Evolutionary conservation across 2,113 vertebrate species (phyloP), one percentile per base, ranked within the genome.

Genomic region (Sinocyclocheilus anshuiensis): DNA sequence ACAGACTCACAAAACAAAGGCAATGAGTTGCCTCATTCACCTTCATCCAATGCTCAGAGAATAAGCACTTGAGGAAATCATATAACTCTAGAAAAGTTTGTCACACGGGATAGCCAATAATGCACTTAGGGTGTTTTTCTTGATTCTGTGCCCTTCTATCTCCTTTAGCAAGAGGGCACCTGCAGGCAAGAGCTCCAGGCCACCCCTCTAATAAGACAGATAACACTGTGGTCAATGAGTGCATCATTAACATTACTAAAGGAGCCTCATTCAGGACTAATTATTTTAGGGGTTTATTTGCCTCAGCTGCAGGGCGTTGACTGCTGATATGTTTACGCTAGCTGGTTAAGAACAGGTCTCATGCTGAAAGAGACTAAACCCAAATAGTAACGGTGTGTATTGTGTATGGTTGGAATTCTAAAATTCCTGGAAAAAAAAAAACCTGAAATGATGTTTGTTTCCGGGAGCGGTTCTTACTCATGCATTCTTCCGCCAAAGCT

Each of bases 261-360:
- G 86, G n/a, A 63, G 29, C 16, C 78, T 87, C 86, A 87, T 89
- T 87, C 83, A 87, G 78, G 78, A 78, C 88, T 87, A 89, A 89
- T 89, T 89, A 86, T 87, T 89, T 87, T 86, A 82, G 88, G 72
- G 39, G 78, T 82, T 85, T 89, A 87, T 87, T 89, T 87, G 86
- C 78, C 76, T 89, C 78, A 65, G 78, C 86, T 87, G 86, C 65
- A 75, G 84, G 86, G 79, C 74, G 8, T 87, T 87, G 86, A 87
- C 83, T 82, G 86, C 88, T 87, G 88, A 89, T 89, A 87, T 89
- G 88, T 89, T 89, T 87, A 89, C 79, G 63, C 86, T 87, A 48
- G n/a, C 78, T 85, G 86, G 55, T 39, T 85, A 89, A 79, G 78
- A 87, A 79, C 82, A 20, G 48, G 71, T 80, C 86, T 85, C 53